These are phyloP conservation scores for Aphelenchoides bicaudatus DNA, from an alignment of 2,888 invertebrate genomes.

Conservation along the genomic window DNA sequence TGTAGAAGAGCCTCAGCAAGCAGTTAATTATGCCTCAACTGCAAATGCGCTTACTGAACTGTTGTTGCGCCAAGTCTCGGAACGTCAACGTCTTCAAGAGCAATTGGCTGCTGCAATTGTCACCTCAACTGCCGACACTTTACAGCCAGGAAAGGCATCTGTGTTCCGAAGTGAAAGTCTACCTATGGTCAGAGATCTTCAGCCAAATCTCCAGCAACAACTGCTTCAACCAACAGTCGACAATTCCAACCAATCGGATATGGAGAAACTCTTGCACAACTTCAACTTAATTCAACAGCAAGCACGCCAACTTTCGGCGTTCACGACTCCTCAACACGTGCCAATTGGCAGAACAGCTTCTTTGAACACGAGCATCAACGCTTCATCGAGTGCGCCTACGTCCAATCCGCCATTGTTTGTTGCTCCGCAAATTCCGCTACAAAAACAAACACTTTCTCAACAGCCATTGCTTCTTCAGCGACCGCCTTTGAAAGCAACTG, in stretches of 20 bases:
- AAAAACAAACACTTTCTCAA: too few relatives aligned
- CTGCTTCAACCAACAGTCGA: neutral
- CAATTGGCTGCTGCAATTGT: conserved; percentile 16
- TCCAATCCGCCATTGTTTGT: neutral
- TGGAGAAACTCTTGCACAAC: conserved; percentile 22
- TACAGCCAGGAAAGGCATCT: conserved; percentile 18
- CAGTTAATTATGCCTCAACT: neutral
- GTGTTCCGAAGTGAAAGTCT: conserved; percentile 38
- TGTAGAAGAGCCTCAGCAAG: conserved; percentile 9
- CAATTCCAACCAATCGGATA: neutral
- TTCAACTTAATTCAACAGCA: conserved; percentile 24
- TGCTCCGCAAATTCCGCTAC: neutral
- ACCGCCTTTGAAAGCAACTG: conserved; percentile 17
- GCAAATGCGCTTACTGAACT: neutral
- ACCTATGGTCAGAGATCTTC: conserved; percentile 25
- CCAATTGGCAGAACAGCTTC: conserved; percentile 28
- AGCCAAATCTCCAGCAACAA: neutral
- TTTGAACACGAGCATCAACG: conserved; percentile 25
- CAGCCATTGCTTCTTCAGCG: conserved; percentile 15
- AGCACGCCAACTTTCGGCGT: conserved; percentile 20
- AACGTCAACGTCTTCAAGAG: conserved; percentile 15
- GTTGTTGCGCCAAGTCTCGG: conserved; percentile 2
- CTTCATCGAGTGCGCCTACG: conserved; percentile 6
- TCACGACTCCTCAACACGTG: conserved; percentile 20
- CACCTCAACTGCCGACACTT: neutral